Base-by-base conservation (phyloP, 2,797 vertebrate species). In the Astyanax mexicanus region DNA sequence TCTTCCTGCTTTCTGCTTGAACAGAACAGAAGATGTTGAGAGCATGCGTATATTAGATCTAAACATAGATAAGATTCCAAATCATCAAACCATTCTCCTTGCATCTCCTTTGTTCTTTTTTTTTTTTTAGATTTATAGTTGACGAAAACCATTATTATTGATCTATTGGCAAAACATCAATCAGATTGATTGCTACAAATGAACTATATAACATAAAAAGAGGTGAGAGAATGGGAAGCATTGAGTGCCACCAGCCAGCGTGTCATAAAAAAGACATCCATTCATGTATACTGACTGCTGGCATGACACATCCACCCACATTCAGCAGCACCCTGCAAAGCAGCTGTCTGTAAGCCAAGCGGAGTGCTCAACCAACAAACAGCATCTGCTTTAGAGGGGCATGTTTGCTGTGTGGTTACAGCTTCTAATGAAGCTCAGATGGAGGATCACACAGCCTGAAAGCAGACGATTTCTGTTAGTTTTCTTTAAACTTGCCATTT, bases 271-370 rank as follows among this genome's bases (percentile, higher is more conserved):
- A 66, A 44, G 21, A 52, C 2, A 19, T 9, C 7, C 29, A 29
- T 25, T 8, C 9, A 3, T 10, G 9, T 67, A 8, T 35, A 49
- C 64, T 12, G 27, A 35, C 15, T 35, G 13, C 2, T 35, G 64
- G 44, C 44, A 21, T 32, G 27, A 67, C 35, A 44, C 40, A 67
- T 40, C 44, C 25, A 35, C 67, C 44, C 42, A 60, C 37, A 69
- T 65, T 81, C 55, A 75, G 70, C 49, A 37, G 15, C 61, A 68
- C 65, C 55, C 45, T 57, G 54, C 57, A 32, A 70, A 55, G 58
- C 61, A 72, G 51, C 25, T 66, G 69, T 66, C 40, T 68, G 37
- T 75, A 64, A 79, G 60, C 72, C 76, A 51, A 55, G 47, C 32
- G 61, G 64, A 75, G 51, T 0, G 3, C 35, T 60, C 42, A 58